A percentile compares a stretch with the other conserved stretches of the same genome.
phyloP scores from a whole-genome alignment of 35 echinoderm and acorn worm genomes.

The Patiria miniata region DNA sequence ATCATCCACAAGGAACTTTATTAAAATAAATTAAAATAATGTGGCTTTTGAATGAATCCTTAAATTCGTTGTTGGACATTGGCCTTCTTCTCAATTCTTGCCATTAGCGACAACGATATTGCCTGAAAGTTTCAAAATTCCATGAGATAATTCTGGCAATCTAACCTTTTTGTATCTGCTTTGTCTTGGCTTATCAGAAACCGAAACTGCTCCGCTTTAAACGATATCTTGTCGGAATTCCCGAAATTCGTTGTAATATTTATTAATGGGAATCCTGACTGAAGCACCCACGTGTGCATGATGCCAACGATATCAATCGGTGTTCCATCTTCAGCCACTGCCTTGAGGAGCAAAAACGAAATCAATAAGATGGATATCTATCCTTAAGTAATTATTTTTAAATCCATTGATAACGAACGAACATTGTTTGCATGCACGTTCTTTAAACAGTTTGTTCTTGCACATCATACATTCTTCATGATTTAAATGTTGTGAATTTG shows the following conservation, averaged over 20 bases:
- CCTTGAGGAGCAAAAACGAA: conserved; percentile 1
- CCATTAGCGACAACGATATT: too few species aligned
- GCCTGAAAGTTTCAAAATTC: too few species aligned
- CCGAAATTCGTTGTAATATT: conserved; percentile 51
- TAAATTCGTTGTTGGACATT: too few species aligned
- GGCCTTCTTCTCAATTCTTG: too few species aligned
- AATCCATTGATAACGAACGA: too few species aligned
- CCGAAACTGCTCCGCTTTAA: conserved; percentile 47
- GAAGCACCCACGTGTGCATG: conserved; percentile 74
- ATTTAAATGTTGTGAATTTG: too few species aligned
- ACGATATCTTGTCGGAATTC: neutral
- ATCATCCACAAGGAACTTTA: neutral
- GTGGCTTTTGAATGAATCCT: too few species aligned
- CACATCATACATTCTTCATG: too few species aligned
- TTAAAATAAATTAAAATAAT: neutral
- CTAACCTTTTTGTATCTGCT: neutral
- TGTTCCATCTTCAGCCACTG: conserved; percentile 40
- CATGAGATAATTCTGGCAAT: too few species aligned
- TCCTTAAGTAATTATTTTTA: too few species aligned
- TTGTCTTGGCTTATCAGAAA: conserved; percentile 29
- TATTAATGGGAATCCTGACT: conserved; percentile 63
- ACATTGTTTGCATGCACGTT: too few species aligned
- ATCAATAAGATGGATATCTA: neutral
- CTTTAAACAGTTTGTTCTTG: too few species aligned
- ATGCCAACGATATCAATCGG: conserved; percentile 41